A percentile compares a stretch with the other conserved stretches of the same genome.
Evolutionary conservation across 2,888 invertebrate species (phyloP).

Genomic region (Mesoligia furuncula): DNA sequence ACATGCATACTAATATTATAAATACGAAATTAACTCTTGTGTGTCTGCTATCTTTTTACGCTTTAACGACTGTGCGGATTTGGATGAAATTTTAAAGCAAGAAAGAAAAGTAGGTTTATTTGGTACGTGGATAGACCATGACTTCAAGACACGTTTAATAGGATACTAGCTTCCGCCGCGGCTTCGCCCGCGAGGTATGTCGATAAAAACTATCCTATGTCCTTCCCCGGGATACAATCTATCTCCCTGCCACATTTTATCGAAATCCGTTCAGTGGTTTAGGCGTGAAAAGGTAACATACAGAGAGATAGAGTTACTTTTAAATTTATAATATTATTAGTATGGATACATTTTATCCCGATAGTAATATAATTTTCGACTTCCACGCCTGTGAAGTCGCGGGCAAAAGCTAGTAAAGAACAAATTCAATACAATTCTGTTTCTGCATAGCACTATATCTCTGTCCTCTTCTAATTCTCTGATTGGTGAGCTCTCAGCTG

Average conservation of each 20-base stretch:
- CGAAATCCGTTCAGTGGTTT: no score
- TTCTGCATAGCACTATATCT: conserved; percentile 21
- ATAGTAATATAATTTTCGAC: not conserved
- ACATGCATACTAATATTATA: not conserved
- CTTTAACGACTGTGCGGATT: not conserved
- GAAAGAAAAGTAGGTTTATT: not conserved
- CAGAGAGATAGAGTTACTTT: no score
- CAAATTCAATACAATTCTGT: conserved; percentile 1
- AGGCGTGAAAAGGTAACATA: no score
- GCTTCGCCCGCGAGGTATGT: no score
- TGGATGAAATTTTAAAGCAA: not conserved
- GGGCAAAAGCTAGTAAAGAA: not conserved
- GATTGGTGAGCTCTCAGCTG: conserved; percentile 55
- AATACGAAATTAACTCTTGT: no score
- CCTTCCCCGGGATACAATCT: no score
- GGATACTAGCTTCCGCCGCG: not conserved
- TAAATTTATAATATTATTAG: no score
- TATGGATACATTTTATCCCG: not conserved
- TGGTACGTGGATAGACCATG: not conserved
- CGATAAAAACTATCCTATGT: no score
- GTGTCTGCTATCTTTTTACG: not conserved
- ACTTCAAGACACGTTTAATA: not conserved
- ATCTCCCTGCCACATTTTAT: no score
- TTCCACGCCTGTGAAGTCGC: not conserved
- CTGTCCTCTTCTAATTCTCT: conserved; percentile 43